Percentiles rank a stretch among this genome's conserved stretches.
These are phyloP conservation scores for Heliconius cydno DNA, from an alignment of 2,888 invertebrate genomes.

Conservation along the genomic window DNA sequence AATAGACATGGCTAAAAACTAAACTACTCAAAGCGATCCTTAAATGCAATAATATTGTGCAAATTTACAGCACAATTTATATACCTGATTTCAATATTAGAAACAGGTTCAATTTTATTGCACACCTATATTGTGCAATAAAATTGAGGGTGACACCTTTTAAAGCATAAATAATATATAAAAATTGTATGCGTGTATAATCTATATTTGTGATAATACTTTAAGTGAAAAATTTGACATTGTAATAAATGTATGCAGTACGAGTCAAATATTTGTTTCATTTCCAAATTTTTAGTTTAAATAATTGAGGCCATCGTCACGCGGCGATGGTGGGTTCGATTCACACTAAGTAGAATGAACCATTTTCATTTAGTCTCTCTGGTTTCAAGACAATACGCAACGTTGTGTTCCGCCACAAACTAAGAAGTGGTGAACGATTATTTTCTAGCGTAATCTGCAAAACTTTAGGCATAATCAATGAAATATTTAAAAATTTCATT, in stretches of 20 bases:
- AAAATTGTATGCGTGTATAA: not conserved
- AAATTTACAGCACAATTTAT: not conserved
- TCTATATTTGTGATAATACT: not conserved
- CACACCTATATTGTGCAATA: not conserved
- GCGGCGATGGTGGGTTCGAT: no score
- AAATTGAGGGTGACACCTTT: not conserved
- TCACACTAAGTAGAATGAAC: no score
- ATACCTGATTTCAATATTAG: not conserved
- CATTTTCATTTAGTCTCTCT: no score
- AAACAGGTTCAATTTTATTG: not conserved
- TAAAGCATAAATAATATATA: not conserved
- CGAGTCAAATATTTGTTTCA: no score
- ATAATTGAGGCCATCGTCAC: no score
- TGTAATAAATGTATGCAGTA: not conserved
- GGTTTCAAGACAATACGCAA: no score
- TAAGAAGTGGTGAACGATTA: no score
- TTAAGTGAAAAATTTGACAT: not conserved
- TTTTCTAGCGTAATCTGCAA: no score
- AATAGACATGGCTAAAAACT: constrained; percentile 19
- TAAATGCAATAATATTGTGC: not conserved
- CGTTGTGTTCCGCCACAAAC: no score
- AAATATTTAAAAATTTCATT: no score
- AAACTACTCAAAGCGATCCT: not conserved
- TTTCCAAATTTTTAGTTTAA: no score
- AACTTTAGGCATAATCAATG: no score